A percentile compares a stretch with the other conserved stretches of the same genome.
These are phyloP conservation scores for Macheiramphus alcinus DNA, from an alignment of 2,113 vertebrate species.

Conservation along the genomic window DNA sequence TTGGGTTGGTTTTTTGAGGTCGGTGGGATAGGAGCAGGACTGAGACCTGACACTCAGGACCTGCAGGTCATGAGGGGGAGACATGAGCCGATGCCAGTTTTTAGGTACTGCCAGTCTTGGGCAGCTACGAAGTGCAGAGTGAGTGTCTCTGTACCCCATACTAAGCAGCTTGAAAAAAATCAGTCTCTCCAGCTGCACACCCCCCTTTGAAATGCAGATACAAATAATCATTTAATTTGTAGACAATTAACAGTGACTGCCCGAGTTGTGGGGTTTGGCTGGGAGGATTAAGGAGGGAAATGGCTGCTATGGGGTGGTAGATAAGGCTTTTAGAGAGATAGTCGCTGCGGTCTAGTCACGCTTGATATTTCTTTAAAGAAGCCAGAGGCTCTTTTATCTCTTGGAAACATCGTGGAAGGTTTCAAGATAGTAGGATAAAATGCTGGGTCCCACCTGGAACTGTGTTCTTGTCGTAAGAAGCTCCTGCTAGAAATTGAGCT, in stretches of 20 bases:
- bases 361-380: not conserved
- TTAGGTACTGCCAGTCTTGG: not conserved
- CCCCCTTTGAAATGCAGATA: slow-evolving; percentile 13
- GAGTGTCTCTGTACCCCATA: not conserved
- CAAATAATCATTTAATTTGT: slow-evolving; percentile 23
- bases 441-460: not conserved
- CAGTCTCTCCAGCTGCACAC: not conserved
- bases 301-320: not conserved
- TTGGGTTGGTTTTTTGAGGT: not conserved
- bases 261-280: not conserved
- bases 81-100: not conserved
- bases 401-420: slow-evolving; percentile 16
- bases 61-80: not conserved
- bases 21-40: not conserved
- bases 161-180: not conserved
- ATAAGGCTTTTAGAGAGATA: not conserved
- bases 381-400: not conserved
- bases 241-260: not conserved
- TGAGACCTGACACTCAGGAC: not conserved
- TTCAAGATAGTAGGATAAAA: not conserved
- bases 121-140: not conserved
- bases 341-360: not conserved
- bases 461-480: not conserved
- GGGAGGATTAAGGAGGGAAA: slow-evolving; percentile 2
- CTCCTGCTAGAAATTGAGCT: not conserved